Evolutionary conservation across 2,797 vertebrate species (phyloP), one percentile per base, ranked within the genome.

Genomic region (Smutsia gigantea): DNA sequence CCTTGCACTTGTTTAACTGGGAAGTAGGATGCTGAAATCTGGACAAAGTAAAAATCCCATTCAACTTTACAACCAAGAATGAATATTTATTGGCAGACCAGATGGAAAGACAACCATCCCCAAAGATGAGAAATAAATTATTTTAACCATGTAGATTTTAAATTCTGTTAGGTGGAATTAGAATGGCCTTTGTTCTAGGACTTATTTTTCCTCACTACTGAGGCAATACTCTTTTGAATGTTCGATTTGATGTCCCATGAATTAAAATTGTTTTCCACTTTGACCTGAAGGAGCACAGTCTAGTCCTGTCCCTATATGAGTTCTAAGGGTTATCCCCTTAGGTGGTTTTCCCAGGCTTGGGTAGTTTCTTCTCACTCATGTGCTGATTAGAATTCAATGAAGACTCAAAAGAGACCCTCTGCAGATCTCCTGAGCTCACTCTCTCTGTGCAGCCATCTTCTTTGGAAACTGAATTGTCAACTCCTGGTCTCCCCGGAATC

Each of bases 1-100:
- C 42, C 42, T n/a, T 23, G 37, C 25, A 0, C 5, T 6, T 19
- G 29, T 9, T 0, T 79, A 42, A 68, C 0, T 34, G 14, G 64
- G 12, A 34, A 59, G 2, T 79, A 34, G 72, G 68, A 55, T 39
- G 21, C 74, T 61, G 23, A 77, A 79, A 83, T 82, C 37, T 64
- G 29, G 55, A 68, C 21, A 69, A 83, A 96, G 81, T 68, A 31
- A 86, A 81, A 72, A 23, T 88, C 21, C 25, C 61, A 14, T 72
- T 90, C 34, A 66, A 17, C 34, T 25, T 53, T 79, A n/a, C 14
- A 79, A 19, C 82, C 17, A 57, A 31, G 71, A 90, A 79, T 25
- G 21, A 55, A 71, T 69, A 72, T 57, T 81, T 78, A 81, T 74
- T 61, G 49, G 71, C 34, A 55, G 29, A 42, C 18, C 39, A 87